Base-by-base conservation (phyloP, 1,140 invertebrate species). In the Pseudomyrmex cubaensis region DNA sequence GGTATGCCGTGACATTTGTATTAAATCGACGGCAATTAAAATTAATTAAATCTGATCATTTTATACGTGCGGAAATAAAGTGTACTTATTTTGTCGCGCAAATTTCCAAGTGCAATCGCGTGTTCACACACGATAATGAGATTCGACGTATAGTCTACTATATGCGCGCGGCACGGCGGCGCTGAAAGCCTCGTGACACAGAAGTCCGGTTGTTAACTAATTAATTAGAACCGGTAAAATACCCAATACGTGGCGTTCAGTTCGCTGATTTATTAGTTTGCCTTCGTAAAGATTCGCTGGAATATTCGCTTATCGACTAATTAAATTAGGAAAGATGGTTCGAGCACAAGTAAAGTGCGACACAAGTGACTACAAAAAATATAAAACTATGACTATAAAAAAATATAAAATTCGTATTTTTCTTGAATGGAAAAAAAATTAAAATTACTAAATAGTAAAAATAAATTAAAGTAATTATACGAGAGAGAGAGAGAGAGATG, bases 181-280 rank as follows among this genome's bases (percentile, higher is more conserved):
- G 5, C 3, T 35, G 63, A 72, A 78, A 59, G 64, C 20, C 13
- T 25, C 35, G 64, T 44, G 64, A 69, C 15, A 48, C 20, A 35
- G 52, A 78, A 80, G 12, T 70, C 8, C 20, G 54, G 56, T 80
- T 80, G 66, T 80, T 80, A 72, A 50, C 20, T 80, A 80, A 80
- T 80, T 80, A 80, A 80, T 70, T 70, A 17, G 22, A 25, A 12
- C 10, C n/a, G n/a, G 66, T 17, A 72, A 59, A 69, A 78, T 80
- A 48, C 13, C 12, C 48, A 52, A 66, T 13, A 46, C 35, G 44
- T 13, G 7, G 35, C 72, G 3, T 8, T 4, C n/a, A 46, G 50
- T 5, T 46, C 63, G 25, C 2, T 46, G 54, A 70, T 56, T 76
- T 61, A 80, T 67, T 56, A 61, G 17, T 48, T 35, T 15, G 20